A percentile compares a stretch with the other conserved stretches of the same genome.
These are phyloP conservation scores for Cremastinae sp. DNA, from an alignment of 2,888 invertebrate species.

Conservation along the genomic window DNA sequence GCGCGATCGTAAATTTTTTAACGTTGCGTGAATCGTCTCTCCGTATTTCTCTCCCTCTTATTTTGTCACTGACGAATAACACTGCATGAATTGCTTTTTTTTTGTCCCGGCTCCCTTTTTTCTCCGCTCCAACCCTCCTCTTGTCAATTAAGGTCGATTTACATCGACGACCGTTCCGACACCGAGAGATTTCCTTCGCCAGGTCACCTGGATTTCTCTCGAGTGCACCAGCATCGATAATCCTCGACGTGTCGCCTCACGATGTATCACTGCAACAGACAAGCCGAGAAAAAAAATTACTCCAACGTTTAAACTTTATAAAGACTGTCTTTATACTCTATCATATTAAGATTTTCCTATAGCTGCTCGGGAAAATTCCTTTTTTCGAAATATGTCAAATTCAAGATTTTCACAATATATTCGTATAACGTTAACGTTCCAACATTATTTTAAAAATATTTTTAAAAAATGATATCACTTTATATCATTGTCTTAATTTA, in stretches of 20 bases:
- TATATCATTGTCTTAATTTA: too few relatives aligned
- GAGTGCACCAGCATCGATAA: conserved; percentile 35
- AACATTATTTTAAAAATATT: too few relatives aligned
- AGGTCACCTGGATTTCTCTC: conserved; percentile 17
- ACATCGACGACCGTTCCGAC: conserved; percentile 68
- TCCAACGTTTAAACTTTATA: neutral
- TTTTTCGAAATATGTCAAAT: too few relatives aligned
- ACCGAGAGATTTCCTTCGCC: conserved; percentile 50
- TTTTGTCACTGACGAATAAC: conserved; percentile 42
- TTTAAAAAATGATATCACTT: too few relatives aligned
- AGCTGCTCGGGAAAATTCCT: too few relatives aligned
- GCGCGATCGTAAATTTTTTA: conserved; percentile 58
- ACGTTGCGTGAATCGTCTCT: conserved; percentile 48
- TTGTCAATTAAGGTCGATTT: conserved; percentile 75
- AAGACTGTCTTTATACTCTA: neutral
- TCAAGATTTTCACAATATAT: too few relatives aligned
- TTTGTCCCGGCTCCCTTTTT: conserved; percentile 38
- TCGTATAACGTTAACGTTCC: too few relatives aligned
- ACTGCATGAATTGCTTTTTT: conserved; percentile 14
- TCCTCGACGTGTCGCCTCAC: conserved; percentile 15
- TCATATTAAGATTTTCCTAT: neutral
- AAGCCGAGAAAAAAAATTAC: conserved; percentile 14
- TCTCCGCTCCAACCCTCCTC: conserved; percentile 53
- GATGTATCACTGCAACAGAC: conserved; percentile 49
- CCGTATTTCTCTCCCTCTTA: conserved; percentile 25